phyloP scores from a whole-genome alignment of 2,113 vertebrate genomes.

The Erinaceus europaeus region DNA sequence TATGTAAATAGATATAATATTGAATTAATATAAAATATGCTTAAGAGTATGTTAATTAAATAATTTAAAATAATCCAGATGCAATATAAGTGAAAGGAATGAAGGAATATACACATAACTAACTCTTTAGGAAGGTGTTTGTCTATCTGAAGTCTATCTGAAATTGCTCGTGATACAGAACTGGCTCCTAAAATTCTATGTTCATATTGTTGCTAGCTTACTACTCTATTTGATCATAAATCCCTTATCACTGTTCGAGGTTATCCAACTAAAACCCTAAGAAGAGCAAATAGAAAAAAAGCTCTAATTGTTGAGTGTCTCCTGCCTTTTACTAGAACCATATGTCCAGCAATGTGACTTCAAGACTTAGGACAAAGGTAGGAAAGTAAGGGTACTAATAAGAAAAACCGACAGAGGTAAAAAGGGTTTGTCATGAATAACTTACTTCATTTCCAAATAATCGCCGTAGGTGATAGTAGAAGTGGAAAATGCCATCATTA shows the following conservation, averaged over 20 bases:
- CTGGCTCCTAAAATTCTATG: background rate
- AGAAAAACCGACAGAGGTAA: background rate
- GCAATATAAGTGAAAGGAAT: background rate
- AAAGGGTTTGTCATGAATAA: background rate
- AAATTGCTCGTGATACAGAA: no score
- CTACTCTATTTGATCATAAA: background rate
- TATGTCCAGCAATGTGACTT: background rate
- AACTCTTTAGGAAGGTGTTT: background rate
- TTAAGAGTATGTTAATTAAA: background rate
- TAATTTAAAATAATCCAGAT: background rate
- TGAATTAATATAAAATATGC: background rate
- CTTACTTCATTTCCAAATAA: conserved; percentile 7
- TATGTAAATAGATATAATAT: background rate
- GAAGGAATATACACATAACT: background rate
- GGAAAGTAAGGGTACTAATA: background rate
- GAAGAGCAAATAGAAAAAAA: background rate
- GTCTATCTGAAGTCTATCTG: background rate
- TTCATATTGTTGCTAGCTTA: background rate
- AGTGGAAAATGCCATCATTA: background rate
- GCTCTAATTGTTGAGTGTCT: background rate
- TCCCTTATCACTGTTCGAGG: background rate
- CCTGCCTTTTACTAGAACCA: background rate
- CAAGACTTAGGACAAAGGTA: background rate
- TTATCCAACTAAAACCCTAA: conserved; percentile 21
- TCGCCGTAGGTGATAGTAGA: background rate